These are phyloP conservation scores for Philotrypesis tridentata DNA, from an alignment of 1,140 invertebrate genomes.

Conservation along the genomic window DNA sequence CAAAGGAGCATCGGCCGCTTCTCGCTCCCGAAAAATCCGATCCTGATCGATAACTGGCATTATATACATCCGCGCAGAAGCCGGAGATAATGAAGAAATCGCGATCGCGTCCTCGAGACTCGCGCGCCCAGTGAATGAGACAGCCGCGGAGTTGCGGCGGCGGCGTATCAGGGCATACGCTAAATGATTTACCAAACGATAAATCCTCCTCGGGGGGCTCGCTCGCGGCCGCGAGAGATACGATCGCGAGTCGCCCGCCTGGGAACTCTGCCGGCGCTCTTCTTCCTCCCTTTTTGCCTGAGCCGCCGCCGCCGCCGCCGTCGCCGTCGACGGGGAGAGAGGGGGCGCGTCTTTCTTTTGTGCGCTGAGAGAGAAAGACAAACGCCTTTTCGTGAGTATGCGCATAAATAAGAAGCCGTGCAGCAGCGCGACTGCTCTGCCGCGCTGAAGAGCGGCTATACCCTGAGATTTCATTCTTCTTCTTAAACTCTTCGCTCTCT, in stretches of 20 bases:
- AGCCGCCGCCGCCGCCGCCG: not conserved
- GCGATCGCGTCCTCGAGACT: slow-evolving; percentile 16
- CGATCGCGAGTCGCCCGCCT: slow-evolving; percentile 65
- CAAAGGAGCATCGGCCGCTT: not conserved
- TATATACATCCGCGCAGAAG: not conserved
- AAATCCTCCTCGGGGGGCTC: slow-evolving; percentile 64
- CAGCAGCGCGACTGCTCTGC: not conserved
- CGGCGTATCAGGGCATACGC: slow-evolving; percentile 67
- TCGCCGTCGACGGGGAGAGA: not conserved
- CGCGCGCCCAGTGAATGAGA: not conserved
- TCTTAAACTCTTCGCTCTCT: not conserved
- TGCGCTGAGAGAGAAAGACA: slow-evolving; percentile 14
- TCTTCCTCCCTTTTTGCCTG: slow-evolving; percentile 30
- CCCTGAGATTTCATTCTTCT: slow-evolving; percentile 36
- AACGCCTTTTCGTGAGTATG: slow-evolving; percentile 14
- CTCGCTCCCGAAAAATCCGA: not conserved
- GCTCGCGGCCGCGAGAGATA: slow-evolving; percentile 60
- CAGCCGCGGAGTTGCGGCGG: slow-evolving; percentile 48
- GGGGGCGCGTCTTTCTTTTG: slow-evolving; percentile 39
- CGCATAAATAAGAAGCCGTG: slow-evolving; percentile 32
- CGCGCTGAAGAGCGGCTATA: not conserved
- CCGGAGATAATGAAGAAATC: slow-evolving; percentile 42
- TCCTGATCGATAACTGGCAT: not conserved
- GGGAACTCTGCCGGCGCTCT: slow-evolving; percentile 55
- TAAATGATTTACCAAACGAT: slow-evolving; percentile 75